Percentiles rank a stretch among this genome's conserved stretches.
Evolutionary conservation across 2,888 invertebrate genomes (phyloP).

Genomic region (Rhingia rostrata): DNA sequence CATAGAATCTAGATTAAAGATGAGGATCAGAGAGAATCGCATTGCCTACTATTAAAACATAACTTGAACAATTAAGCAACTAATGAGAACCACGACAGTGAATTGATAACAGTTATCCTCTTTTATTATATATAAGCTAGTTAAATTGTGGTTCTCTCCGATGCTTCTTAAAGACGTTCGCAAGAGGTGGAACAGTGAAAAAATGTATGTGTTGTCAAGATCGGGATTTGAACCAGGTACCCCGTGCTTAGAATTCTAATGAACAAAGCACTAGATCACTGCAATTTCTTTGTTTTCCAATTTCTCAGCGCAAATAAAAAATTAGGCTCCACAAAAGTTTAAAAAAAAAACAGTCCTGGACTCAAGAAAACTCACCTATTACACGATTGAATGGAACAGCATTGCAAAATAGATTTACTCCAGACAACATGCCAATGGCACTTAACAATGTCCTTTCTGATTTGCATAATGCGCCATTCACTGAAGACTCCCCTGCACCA

Average conservation of each 20-base stretch:
- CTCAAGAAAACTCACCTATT: background rate
- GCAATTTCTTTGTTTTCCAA: background rate
- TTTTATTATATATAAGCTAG: too few species aligned
- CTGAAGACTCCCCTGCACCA: conserved; percentile 4
- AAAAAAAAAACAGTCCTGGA: background rate
- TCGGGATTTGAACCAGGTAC: background rate
- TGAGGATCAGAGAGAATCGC: too few species aligned
- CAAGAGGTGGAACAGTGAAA: conserved; percentile 1
- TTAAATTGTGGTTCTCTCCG: too few species aligned
- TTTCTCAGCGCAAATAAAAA: background rate
- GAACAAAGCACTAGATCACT: background rate
- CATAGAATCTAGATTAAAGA: too few species aligned
- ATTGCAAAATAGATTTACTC: conserved; percentile 31
- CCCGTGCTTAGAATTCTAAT: background rate
- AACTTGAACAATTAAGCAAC: too few species aligned
- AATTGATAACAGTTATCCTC: too few species aligned
- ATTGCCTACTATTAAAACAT: too few species aligned
- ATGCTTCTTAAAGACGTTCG: too few species aligned
- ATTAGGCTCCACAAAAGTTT: background rate
- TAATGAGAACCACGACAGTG: too few species aligned
- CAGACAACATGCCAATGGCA: conserved; percentile 54
- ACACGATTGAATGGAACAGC: conserved; percentile 19
- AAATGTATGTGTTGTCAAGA: background rate
- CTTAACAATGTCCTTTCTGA: conserved; percentile 64
- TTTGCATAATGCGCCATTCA: conserved; percentile 66